Conservation (phyloP, 2,888 invertebrate genomes). For the Crocallis elinguaria region DNA sequence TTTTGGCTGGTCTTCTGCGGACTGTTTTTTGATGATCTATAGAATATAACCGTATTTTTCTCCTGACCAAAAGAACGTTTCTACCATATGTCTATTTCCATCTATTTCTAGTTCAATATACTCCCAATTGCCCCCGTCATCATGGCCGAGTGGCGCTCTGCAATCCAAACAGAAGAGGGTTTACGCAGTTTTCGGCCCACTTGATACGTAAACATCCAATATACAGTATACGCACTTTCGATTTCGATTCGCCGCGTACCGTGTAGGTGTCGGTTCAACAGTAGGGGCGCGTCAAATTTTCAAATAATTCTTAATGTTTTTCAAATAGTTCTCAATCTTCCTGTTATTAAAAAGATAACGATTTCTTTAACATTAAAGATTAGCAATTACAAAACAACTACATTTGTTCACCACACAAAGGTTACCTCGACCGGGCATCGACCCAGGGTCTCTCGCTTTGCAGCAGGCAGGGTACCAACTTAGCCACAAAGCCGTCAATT, state of each 20-base stretch:
- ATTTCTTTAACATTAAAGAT: too few species aligned
- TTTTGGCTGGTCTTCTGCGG: too few species aligned
- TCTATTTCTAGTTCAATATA: slow-evolving; percentile 16
- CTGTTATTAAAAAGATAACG: background rate
- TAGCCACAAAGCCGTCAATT: too few species aligned
- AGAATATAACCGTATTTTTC: too few species aligned
- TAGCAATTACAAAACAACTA: too few species aligned
- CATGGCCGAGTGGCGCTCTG: slow-evolving; percentile 11
- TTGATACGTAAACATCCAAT: slow-evolving; percentile 13
- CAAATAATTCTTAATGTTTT: too few species aligned
- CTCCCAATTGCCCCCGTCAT: slow-evolving; percentile 9
- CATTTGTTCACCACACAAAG: too few species aligned
- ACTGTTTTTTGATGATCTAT: too few species aligned
- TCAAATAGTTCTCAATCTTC: background rate
- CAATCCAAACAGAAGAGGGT: slow-evolving; percentile 14
- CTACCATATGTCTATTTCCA: background rate
- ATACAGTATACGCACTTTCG: background rate
- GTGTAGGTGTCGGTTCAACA: background rate
- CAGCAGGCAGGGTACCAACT: too few species aligned
- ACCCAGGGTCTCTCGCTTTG: too few species aligned
- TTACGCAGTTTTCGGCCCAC: slow-evolving; percentile 16
- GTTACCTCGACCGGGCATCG: too few species aligned
- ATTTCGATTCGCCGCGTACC: background rate
- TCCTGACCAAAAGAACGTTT: background rate
- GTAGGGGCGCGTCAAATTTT: background rate